phyloP scores from a whole-genome alignment of 37 sponge, comb jelly and placozoan genomes.

The Ianthella basta region DNA sequence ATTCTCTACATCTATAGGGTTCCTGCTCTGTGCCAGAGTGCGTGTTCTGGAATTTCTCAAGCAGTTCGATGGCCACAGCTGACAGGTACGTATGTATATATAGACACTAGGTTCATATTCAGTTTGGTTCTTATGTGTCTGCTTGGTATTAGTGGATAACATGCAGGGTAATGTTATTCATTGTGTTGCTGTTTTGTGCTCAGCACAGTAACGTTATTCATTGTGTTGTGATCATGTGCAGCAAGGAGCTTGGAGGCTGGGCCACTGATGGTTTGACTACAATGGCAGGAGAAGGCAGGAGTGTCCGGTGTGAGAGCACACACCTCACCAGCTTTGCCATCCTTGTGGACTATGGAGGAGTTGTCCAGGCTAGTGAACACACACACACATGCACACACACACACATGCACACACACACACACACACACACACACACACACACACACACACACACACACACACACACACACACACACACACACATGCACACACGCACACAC shows the following conservation, averaged over 20 bases:
- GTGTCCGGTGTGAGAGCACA: slow-evolving; percentile 39
- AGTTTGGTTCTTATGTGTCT: no score
- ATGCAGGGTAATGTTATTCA: no score
- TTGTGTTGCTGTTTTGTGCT: no score
- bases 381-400: slow-evolving; percentile 47
- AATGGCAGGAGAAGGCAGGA: not conserved
- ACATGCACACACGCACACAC: slow-evolving; percentile 25
- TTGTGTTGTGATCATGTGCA: no score
- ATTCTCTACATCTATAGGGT: no score
- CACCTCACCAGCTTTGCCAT: slow-evolving; percentile 81
- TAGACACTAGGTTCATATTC: no score
- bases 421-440: slow-evolving; percentile 45
- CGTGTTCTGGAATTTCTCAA: no score
- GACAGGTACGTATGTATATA: no score
- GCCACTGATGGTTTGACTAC: slow-evolving; percentile 15
- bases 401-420: slow-evolving; percentile 31
- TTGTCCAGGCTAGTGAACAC: not conserved
- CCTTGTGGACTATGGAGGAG: slow-evolving; percentile 50
- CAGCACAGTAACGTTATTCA: no score
- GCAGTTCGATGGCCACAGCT: no score
- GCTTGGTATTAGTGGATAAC: no score
- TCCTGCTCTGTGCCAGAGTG: no score
- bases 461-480: slow-evolving; percentile 29
- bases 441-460: slow-evolving; percentile 41
- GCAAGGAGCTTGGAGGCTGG: slow-evolving; percentile 14